Evolutionary conservation across 23 tunicate species (phyloP).

Genomic region (Trididemnum clinides): DNA sequence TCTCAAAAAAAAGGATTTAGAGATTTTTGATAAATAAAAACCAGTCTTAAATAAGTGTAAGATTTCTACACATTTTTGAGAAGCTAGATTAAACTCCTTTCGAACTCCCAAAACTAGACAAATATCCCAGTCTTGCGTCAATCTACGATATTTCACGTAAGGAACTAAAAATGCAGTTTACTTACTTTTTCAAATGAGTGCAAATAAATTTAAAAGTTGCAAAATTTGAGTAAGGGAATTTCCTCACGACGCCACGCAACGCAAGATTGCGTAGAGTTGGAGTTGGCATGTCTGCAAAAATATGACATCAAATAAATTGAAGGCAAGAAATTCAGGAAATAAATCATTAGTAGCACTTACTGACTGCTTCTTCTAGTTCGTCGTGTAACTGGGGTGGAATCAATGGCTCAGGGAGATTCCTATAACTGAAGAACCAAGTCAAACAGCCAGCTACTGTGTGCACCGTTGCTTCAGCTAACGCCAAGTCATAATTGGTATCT

Average conservation of each 20-base stretch:
- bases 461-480: conserved; percentile 60
- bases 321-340: neutral
- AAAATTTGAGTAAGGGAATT: conserved; percentile 69
- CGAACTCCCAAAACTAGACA: too few relatives aligned
- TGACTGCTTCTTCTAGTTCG: conserved; percentile 80
- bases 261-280: conserved; percentile 32
- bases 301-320: too few relatives aligned
- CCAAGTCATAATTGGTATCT: conserved; percentile 66
- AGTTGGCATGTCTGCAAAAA: conserved; percentile 50
- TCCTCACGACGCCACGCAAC: conserved; percentile 71
- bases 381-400: conserved; percentile 80
- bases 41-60: neutral
- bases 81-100: neutral
- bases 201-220: conserved; percentile 83
- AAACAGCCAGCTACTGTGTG: conserved; percentile 91
- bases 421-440: conserved; percentile 98
- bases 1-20: neutral
- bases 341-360: conserved; percentile 26
- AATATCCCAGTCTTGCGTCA: too few relatives aligned
- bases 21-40: neutral
- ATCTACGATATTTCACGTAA: too few relatives aligned
- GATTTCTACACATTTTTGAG: neutral
- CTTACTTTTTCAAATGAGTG: conserved; percentile 85
- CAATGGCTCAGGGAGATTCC: conserved; percentile 86
- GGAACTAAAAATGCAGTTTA: too few relatives aligned